Evolutionary conservation across 2,797 vertebrate species (phyloP).

Genomic region (Cossypha niveicapilla): DNA sequence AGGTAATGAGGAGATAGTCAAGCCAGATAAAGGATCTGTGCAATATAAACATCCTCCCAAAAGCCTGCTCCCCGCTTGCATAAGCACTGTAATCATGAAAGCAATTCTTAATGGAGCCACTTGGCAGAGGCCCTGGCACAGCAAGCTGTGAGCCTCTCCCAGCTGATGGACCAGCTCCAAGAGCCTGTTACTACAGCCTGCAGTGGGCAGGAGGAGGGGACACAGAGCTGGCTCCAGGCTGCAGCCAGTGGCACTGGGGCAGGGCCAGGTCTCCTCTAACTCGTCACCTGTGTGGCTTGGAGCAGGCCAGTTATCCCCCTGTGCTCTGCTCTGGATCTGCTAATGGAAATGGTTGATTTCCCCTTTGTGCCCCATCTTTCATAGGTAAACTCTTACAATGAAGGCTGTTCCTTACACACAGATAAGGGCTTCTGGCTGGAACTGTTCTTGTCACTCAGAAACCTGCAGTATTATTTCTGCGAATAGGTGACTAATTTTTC

Average conservation of each 20-base stretch:
- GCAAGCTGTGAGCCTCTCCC: slow-evolving; percentile 41
- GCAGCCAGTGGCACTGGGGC: background rate
- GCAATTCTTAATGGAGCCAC: slow-evolving; percentile 54
- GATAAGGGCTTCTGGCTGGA: background rate
- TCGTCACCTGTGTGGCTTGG: background rate
- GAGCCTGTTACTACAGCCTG: slow-evolving; percentile 7
- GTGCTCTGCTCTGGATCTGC: background rate
- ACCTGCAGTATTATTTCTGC: background rate
- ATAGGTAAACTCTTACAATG: background rate
- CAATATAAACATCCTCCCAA: slow-evolving; percentile 67
- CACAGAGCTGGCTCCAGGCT: background rate
- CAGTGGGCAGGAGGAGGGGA: background rate
- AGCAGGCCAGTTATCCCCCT: background rate
- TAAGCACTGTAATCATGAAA: slow-evolving; percentile 49
- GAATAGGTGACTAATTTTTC: background rate
- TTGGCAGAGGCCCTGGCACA: slow-evolving; percentile 50
- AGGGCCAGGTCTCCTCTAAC: background rate
- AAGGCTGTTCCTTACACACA: background rate
- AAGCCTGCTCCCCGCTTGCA: slow-evolving; percentile 32
- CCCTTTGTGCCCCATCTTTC: background rate
- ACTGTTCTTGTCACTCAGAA: background rate
- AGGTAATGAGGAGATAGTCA: slow-evolving; percentile 59
- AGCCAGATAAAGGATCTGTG: slow-evolving; percentile 53
- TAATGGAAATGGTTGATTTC: background rate
- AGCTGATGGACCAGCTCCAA: background rate